Conservation (phyloP, 2,113 vertebrate species). For the Phoxinus phoxinus region DNA sequence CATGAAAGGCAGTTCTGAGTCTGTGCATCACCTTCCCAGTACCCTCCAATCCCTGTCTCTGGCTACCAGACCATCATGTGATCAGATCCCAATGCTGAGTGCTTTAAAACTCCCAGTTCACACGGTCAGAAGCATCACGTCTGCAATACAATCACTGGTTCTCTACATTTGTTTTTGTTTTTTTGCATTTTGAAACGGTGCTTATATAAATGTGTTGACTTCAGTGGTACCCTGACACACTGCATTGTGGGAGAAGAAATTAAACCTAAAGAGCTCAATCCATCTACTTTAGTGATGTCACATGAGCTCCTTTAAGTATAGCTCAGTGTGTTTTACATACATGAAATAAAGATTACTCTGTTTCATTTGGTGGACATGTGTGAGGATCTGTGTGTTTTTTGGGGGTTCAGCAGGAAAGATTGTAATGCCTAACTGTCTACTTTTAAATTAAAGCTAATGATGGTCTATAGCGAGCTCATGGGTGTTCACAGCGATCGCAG, state of each 20-base stretch:
- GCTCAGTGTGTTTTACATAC: not conserved
- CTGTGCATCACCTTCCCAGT: not conserved
- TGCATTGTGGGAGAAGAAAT: not conserved
- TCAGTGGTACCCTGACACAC: slow-evolving; percentile 43
- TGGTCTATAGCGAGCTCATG: not conserved
- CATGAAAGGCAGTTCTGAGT: slow-evolving; percentile 4
- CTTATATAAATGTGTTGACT: slow-evolving; percentile 53
- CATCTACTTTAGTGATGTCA: not conserved
- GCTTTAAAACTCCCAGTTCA: not conserved
- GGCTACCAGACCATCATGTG: slow-evolving; percentile 6
- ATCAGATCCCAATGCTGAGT: slow-evolving; percentile 12
- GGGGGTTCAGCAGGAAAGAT: slow-evolving; percentile 20
- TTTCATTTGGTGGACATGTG: not conserved
- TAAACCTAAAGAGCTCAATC: not conserved
- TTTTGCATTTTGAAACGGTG: slow-evolving; percentile 59
- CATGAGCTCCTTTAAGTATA: not conserved
- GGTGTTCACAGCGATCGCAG: not conserved
- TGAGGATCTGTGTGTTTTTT: not conserved
- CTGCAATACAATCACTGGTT: slow-evolving; percentile 70
- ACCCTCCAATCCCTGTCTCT: slow-evolving; percentile 20
- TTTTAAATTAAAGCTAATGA: slow-evolving; percentile 15
- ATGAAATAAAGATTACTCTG: not conserved
- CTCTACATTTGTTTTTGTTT: slow-evolving; percentile 55
- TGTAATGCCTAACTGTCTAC: not conserved
- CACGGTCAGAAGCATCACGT: slow-evolving; percentile 3